Evolutionary conservation across 2,797 vertebrate species (phyloP), one percentile per base, ranked within the genome.

Genomic region (Eulemur mongoz): DNA sequence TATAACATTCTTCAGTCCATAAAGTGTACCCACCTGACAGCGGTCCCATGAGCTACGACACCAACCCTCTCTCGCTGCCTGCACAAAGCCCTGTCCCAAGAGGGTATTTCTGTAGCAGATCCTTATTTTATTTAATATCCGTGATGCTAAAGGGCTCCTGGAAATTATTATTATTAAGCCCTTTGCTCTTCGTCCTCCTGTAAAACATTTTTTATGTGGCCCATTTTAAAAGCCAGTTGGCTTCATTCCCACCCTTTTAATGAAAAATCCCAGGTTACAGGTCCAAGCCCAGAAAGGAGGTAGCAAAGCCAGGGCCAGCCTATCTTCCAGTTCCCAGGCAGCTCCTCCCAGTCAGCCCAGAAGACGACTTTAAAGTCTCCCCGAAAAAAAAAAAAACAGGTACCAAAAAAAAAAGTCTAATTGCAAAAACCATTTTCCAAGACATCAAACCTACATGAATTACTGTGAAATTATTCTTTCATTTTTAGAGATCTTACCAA

Each of bases 391-490:
- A 25, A 30, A 59, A 88, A 61, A 13, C n/a, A 95, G 38, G 43
- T 78, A 57, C 8, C 0, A 3, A 25, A 10, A 1, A 2, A 52
- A n/a, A 23, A 25, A 13, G 5, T 13, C 70, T 65, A 65, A 72
- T 12, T 54, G 52, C 57, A 63, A 75, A 86, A 87, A 76, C 20
- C 27, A 86, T 52, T 86, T 32, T 45, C 38, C 38, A 72, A 82
- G 45, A 70, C 48, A 84, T 38, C 52, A 79, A 32, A 79, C 67
- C n/a, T 73, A n/a, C 9, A 45, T 7, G 79, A 93, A 79, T 32
- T 57, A 65, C 45, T 43, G n/a, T 81, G 72, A 87, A 82, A 10
- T 65, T 45, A 57, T 72, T 91, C 76, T 78, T 83, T 72, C 13
- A 65, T 61, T 50, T 84, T 73, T 75, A 91, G 57, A 52, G 88